phyloP scores from a whole-genome alignment of 2,888 invertebrate genomes.

The Ormyrus labotus region DNA sequence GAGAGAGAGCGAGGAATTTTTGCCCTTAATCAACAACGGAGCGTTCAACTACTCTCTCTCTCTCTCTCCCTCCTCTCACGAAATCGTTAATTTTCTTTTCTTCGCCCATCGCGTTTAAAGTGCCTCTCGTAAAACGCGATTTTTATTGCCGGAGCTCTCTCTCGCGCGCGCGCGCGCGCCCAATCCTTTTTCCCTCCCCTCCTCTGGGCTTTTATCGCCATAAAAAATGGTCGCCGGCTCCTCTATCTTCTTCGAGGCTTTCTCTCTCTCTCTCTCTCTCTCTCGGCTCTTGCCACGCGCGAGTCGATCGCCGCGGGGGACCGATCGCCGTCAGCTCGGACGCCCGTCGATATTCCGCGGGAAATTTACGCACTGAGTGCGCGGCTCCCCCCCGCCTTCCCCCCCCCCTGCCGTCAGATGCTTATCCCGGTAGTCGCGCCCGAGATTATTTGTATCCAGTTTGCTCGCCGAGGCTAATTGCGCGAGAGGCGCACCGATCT shows the following conservation, averaged over 20 bases:
- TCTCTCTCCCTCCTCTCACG: not conserved
- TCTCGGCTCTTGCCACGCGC: conserved; percentile 34
- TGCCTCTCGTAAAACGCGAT: conserved; percentile 55
- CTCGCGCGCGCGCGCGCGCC: not conserved
- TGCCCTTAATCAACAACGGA: conserved; percentile 51
- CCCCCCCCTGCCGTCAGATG: not conserved
- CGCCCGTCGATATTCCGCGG: conserved; percentile 2
- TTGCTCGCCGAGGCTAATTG: conserved; percentile 11
- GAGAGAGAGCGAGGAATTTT: conserved; percentile 30
- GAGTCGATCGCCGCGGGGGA: conserved; percentile 19
- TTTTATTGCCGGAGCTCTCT: conserved; percentile 59
- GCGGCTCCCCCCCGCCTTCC: not conserved
- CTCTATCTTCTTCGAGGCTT: conserved; percentile 40
- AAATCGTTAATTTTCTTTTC: conserved; percentile 55
- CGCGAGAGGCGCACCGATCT: not conserved
- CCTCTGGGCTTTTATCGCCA: conserved; percentile 39
- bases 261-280: too few relatives aligned
- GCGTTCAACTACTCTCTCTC: conserved; percentile 26
- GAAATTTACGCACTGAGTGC: conserved; percentile 24
- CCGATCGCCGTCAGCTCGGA: conserved; percentile 24
- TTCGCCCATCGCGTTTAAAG: conserved; percentile 49
- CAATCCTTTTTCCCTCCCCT: conserved; percentile 24
- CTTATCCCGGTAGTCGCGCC: not conserved
- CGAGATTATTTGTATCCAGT: conserved; percentile 6
- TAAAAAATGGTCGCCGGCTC: conserved; percentile 45